Conservation (phyloP, 2,113 vertebrate species). For the Astur gentilis region DNA sequence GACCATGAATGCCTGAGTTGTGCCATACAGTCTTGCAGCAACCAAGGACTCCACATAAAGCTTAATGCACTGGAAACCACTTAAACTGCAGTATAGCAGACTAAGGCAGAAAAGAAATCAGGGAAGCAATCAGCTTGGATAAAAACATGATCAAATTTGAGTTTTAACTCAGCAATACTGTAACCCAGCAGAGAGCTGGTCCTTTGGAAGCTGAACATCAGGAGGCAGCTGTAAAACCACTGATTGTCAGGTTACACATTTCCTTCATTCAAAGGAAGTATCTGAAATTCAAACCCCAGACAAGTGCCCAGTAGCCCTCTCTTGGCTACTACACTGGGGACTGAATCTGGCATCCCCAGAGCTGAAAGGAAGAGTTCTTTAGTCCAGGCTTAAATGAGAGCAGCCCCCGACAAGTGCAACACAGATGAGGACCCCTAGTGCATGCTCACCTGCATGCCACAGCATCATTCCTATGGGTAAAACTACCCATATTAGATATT, state of each 20-base stretch:
- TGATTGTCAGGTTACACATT: rapidly evolving
- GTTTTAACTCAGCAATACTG: background rate
- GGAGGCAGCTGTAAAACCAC: background rate
- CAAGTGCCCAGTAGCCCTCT: background rate
- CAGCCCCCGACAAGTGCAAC: rapidly evolving
- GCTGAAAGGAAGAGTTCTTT: background rate
- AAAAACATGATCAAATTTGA: background rate
- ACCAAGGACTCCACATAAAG: background rate
- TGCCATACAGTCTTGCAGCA: background rate
- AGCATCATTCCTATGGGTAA: background rate
- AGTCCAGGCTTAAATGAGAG: background rate
- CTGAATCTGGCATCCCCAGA: background rate
- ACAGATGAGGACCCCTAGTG: background rate
- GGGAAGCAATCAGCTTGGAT: background rate
- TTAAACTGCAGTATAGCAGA: background rate
- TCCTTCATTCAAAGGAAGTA: background rate
- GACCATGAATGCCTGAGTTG: background rate
- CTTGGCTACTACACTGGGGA: background rate
- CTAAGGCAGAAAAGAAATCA: background rate
- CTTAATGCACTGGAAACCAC: background rate
- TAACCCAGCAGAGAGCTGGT: background rate
- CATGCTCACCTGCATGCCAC: background rate
- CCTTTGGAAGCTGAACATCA: background rate
- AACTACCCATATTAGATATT: background rate
- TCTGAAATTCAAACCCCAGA: background rate